Conservation (phyloP, 2,888 invertebrate genomes). For the Oxyteleia sp. region DNA sequence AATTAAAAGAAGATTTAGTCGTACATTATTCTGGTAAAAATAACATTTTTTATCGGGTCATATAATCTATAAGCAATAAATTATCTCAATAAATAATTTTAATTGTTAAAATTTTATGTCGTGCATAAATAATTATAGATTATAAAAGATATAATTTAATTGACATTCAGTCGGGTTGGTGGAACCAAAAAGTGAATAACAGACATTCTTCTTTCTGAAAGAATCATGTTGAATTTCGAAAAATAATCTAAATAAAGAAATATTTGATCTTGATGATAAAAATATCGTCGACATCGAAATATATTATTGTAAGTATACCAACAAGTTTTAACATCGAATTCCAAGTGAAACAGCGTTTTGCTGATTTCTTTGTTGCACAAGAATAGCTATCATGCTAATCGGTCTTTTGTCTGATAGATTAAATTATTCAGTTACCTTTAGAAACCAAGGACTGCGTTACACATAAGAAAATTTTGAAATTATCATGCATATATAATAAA, state of each 20-base stretch:
- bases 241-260: conserved; percentile 56
- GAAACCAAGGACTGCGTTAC: conserved; percentile 25
- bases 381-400: conserved; percentile 50
- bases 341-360: conserved; percentile 54
- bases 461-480: conserved; percentile 18
- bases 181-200: conserved; percentile 25
- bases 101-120: conserved; percentile 12
- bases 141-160: conserved; percentile 30
- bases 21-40: too few relatives aligned
- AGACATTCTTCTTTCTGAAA: conserved; percentile 13
- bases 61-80: background rate
- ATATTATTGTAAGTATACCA: conserved; percentile 42
- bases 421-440: conserved; percentile 39
- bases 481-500: conserved; percentile 5
- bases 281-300: conserved; percentile 43
- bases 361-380: conserved; percentile 51
- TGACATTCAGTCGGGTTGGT: conserved; percentile 20
- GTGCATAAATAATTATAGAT: conserved; percentile 31
- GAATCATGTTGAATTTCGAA: conserved; percentile 29
- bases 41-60: background rate
- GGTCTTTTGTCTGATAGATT: conserved; percentile 47
- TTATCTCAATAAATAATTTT: conserved; percentile 18
- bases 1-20: too few relatives aligned
- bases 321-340: conserved; percentile 51
- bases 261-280: conserved; percentile 49